Conservation (phyloP, 2,888 invertebrate species). For the Cryptophagus acutangulus region DNA sequence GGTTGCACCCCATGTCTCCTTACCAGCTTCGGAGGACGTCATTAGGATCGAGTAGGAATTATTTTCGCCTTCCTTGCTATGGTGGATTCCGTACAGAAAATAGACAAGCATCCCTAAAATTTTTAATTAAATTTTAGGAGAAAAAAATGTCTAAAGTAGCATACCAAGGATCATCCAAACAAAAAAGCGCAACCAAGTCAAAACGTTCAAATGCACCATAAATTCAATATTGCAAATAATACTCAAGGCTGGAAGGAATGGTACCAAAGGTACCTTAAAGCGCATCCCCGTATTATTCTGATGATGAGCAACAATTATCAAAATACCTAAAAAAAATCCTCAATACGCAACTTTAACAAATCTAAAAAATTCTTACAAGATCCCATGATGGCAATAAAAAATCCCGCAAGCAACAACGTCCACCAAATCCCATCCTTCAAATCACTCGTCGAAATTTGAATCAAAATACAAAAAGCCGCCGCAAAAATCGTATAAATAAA, state of each 20-base stretch:
- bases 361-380: constrained; percentile 55
- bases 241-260: constrained; percentile 71
- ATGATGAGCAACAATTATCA: constrained; percentile 66
- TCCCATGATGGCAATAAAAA: constrained; percentile 59
- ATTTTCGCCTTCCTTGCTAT: constrained; percentile 71
- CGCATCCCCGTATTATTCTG: constrained; percentile 66
- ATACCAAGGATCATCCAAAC: constrained; percentile 82
- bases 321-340: constrained; percentile 53
- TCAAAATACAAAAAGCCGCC: constrained; percentile 64
- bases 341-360: neutral
- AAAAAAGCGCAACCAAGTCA: constrained; percentile 81
- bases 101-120: constrained; percentile 71
- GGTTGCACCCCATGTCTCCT: constrained; percentile 59
- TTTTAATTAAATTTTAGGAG: too few relatives aligned
- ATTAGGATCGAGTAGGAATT: constrained; percentile 61
- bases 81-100: constrained; percentile 79
- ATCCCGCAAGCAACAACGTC: constrained; percentile 60
- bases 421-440: constrained; percentile 59
- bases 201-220: constrained; percentile 74
- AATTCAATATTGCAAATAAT: constrained; percentile 77
- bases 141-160: too few relatives aligned
- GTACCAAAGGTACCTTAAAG: constrained; percentile 79
- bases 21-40: constrained; percentile 59
- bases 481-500: constrained; percentile 64
- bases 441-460: constrained; percentile 55